A percentile compares a stretch with the other conserved stretches of the same genome.
Conservation (phyloP, 2,888 invertebrate genomes). For the Melitaea athalia region DNA sequence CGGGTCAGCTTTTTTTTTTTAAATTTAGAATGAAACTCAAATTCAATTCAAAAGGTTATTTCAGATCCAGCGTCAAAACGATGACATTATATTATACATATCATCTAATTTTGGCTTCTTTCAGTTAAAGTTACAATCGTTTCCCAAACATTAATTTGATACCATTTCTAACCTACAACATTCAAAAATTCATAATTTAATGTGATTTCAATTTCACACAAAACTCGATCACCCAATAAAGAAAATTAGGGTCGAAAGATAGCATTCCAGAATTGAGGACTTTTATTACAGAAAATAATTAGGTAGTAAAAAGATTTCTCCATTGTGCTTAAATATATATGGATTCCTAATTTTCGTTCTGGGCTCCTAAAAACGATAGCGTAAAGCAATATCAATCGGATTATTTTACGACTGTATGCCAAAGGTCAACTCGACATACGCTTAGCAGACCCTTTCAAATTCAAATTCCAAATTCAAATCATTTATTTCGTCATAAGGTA, state of each 20-base stretch:
- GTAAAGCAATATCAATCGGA: not conserved
- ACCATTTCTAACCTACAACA: too few species aligned
- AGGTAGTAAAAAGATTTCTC: not conserved
- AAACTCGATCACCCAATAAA: not conserved
- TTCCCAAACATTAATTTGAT: too few species aligned
- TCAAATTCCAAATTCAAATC: too few species aligned
- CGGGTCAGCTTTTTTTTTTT: not conserved
- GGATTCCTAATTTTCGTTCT: too few species aligned
- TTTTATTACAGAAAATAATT: not conserved
- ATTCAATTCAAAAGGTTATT: not conserved
- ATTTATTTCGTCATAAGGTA: too few species aligned
- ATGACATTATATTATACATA: not conserved
- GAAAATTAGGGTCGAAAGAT: not conserved
- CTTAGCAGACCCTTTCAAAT: too few species aligned
- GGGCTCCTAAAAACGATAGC: not conserved
- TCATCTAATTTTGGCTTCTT: not conserved
- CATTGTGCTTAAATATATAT: not conserved
- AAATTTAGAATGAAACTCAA: not conserved
- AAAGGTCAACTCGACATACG: slow-evolving; percentile 8
- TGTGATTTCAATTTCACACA: not conserved
- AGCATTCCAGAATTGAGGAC: not conserved
- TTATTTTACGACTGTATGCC: not conserved
- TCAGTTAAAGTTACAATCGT: not conserved
- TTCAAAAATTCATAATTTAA: not conserved
- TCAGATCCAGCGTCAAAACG: not conserved